Percentiles rank a stretch among this genome's conserved stretches.
Conservation (phyloP, 2,797 vertebrate species). For the Lemur catta region DNA sequence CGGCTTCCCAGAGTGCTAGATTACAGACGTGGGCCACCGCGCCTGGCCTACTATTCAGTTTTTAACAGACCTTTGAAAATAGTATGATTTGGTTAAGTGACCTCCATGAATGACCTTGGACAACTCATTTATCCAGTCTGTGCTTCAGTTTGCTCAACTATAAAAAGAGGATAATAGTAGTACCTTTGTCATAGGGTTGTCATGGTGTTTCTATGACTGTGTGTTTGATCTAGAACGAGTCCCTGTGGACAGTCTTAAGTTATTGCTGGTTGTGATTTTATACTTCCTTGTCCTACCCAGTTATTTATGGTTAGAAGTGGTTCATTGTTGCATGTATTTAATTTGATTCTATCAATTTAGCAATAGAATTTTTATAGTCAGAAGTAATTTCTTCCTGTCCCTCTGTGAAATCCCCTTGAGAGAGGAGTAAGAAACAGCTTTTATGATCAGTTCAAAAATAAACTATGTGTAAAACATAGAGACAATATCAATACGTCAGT, state of each 20-base stretch:
- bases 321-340: neutral
- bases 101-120: neutral
- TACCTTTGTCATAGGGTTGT: neutral
- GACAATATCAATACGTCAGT: neutral
- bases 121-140: neutral
- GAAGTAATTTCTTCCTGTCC: neutral
- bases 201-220: neutral
- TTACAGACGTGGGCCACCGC: neutral
- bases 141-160: neutral
- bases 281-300: neutral
- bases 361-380: neutral
- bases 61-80: neutral
- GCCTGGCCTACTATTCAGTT: neutral
- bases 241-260: neutral
- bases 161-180: no score
- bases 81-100: neutral
- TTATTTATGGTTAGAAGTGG: slow-evolving; percentile 32
- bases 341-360: slow-evolving; percentile 17
- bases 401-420: slow-evolving; percentile 27
- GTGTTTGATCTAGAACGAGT: neutral
- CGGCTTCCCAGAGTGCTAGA: neutral
- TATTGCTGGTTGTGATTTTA: neutral
- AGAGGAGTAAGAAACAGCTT: slow-evolving; percentile 6
- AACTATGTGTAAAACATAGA: neutral
- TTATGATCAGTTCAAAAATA: neutral